Evolutionary conservation across 2,113 vertebrate species (phyloP).

Genomic region (Trinectes maculatus): DNA sequence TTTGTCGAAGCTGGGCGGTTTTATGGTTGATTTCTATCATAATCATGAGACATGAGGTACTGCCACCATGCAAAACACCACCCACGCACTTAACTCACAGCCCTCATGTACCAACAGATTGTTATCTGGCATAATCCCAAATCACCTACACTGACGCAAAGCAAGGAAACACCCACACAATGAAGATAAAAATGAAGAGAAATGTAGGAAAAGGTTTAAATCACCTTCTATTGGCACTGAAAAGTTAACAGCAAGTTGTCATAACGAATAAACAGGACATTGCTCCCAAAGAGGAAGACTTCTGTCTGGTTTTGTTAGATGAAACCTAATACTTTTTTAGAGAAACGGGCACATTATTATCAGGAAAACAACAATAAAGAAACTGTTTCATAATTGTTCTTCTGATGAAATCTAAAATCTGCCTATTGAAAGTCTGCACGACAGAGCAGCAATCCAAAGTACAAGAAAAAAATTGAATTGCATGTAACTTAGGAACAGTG

Average conservation of each 20-base stretch:
- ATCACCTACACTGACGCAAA: conserved; percentile 64
- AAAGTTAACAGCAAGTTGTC: conserved; percentile 5
- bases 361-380: background rate
- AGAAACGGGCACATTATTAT: background rate
- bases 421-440: background rate
- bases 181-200: conserved; percentile 32
- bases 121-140: conserved; percentile 74
- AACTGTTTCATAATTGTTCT: conserved; percentile 2
- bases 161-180: conserved; percentile 58
- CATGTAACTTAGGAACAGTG: no score
- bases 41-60: conserved; percentile 64
- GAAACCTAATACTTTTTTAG: background rate
- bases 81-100: conserved; percentile 72
- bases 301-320: conserved; percentile 2
- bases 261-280: background rate
- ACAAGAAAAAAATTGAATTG: background rate
- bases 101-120: conserved; percentile 79
- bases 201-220: conserved; percentile 43
- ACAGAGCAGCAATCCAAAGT: background rate
- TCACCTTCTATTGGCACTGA: conserved; percentile 21
- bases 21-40: conserved; percentile 47
- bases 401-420: conserved; percentile 1
- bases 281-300: background rate
- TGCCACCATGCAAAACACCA: conserved; percentile 71
- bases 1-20: conserved; percentile 6